Evolutionary conservation across 2,113 vertebrate genomes (phyloP), one percentile per base, ranked within the genome.

Genomic region (Eclectus roratus): DNA sequence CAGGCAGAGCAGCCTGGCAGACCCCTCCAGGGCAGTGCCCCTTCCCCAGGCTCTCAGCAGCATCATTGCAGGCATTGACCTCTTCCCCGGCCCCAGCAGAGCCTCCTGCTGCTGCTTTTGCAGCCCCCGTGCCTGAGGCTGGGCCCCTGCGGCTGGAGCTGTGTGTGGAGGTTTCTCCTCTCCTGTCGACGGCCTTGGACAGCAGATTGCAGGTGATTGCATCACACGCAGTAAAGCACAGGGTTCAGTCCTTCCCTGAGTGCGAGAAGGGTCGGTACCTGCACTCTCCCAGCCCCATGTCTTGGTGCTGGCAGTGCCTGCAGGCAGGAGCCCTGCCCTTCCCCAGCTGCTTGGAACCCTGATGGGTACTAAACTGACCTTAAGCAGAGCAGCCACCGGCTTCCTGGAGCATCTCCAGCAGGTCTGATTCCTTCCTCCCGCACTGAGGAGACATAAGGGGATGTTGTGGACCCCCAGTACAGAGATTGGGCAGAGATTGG

Each of bases 221-320:
- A 69, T 74, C 74, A 85, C 37, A 5, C 0, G 15, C 68, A 65
- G 66, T 76, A 88, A 91, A 95, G 47, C 3, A 1, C 56, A 39
- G 49, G 12, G 35, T 35, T 39, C 58, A 63, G 70, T 76, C 50
- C 52, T 66, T 81, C 41, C 41, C 11, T 11, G 43, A 21, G 28
- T 0, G 0, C 1, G 8, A 73, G 46, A 11, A 0, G 3, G 25
- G n/a, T 10, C 52, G 25, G 7, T 20, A 13, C 12, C 43, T 25
- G 50, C 10, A 65, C 8, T 37, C 29, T 39, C 19, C 17, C 0
- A 11, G 17, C 4, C 35, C 10, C 28, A 15, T 11, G 33, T 14
- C 18, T 2, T 8, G 43, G 63, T n/a, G 17, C 39, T 27, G 1
- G 31, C 64, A 71, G 39, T 0, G 0, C 33, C 27, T 0, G 0